A percentile compares a stretch with the other conserved stretches of the same genome.
Evolutionary conservation across 2,113 vertebrate genomes (phyloP).

Genomic region (Acanthisitta chloris): DNA sequence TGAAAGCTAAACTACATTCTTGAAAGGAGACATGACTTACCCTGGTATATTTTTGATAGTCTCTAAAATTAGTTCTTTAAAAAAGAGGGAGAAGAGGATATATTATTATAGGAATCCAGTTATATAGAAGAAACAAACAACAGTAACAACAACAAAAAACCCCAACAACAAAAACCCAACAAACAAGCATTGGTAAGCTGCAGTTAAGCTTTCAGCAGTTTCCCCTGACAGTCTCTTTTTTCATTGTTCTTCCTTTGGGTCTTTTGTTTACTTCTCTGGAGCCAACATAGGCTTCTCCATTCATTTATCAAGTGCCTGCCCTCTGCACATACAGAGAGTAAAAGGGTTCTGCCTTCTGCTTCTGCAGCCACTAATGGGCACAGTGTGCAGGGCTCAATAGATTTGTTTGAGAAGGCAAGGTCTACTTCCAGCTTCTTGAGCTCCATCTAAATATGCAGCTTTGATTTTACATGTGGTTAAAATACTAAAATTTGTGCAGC

Average conservation of each 20-base stretch:
- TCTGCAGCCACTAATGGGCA: conserved; percentile 66
- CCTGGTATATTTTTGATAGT: background rate
- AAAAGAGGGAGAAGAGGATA: accelerated
- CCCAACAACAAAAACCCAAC: background rate
- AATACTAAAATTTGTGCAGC: conserved; percentile 28
- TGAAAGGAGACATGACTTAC: background rate
- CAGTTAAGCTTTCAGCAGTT: background rate
- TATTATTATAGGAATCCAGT: background rate
- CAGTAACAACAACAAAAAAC: background rate
- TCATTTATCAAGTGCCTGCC: conserved; percentile 69
- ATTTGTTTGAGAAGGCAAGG: conserved; percentile 59
- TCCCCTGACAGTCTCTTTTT: background rate
- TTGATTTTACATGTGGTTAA: conserved; percentile 45
- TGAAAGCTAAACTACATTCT: background rate
- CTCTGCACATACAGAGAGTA: conserved; percentile 60
- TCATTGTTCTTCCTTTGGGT: background rate
- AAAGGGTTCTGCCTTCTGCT: conserved; percentile 45
- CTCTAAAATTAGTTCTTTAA: background rate
- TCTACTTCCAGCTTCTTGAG: conserved; percentile 64
- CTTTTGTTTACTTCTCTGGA: conserved; percentile 44
- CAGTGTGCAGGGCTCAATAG: conserved; percentile 22
- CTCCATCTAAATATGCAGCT: conserved; percentile 50
- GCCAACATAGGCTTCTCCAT: conserved; percentile 10
- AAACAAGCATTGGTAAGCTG: background rate
- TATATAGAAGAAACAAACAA: background rate